Evolutionary conservation across 2,888 invertebrate species (phyloP).

Genomic region (Parnassius smintheus): DNA sequence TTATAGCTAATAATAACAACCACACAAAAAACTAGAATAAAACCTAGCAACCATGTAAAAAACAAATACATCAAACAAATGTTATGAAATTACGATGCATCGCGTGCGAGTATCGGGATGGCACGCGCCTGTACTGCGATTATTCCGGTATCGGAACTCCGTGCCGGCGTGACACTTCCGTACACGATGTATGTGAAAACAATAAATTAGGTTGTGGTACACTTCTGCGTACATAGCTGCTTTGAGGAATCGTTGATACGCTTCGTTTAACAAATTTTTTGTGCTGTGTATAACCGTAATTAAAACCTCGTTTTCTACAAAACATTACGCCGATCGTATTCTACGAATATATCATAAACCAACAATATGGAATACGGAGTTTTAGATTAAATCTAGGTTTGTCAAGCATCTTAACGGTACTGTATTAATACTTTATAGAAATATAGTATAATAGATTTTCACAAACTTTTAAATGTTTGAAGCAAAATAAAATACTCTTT

Average conservation of each 20-base stretch:
- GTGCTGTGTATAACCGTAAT: too few species aligned
- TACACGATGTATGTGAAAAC: constrained; percentile 28
- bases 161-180: constrained; percentile 30
- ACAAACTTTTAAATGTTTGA: too few species aligned
- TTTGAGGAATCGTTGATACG: background rate
- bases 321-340: too few species aligned
- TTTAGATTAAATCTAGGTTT: too few species aligned
- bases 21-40: background rate
- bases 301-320: too few species aligned
- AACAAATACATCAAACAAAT: constrained; percentile 5
- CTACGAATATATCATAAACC: too few species aligned
- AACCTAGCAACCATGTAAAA: background rate
- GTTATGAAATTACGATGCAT: constrained; percentile 4
- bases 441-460: too few species aligned
- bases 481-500: too few species aligned
- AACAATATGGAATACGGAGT: too few species aligned
- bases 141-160: constrained; percentile 32
- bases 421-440: too few species aligned
- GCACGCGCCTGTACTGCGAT: constrained; percentile 25
- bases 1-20: background rate
- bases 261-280: background rate
- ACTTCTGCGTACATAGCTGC: too few species aligned
- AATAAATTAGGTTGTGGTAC: background rate
- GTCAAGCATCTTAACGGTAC: too few species aligned
- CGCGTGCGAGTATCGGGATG: constrained; percentile 33